Conservation (phyloP, 2,888 invertebrate genomes). For the Acanthosepion lycidas region DNA sequence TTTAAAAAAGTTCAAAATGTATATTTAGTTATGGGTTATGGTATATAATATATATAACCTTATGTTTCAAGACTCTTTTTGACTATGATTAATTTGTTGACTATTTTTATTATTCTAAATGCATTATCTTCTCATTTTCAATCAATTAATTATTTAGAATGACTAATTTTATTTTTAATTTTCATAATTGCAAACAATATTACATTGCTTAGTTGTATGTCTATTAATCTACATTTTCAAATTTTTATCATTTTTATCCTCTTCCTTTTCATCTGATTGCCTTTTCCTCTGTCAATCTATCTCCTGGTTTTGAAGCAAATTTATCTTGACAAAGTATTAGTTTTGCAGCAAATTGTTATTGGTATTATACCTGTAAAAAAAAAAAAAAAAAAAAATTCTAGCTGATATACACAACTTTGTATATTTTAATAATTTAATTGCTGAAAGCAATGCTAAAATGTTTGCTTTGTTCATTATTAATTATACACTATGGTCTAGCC, state of each 20-base stretch:
- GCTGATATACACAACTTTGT: neutral
- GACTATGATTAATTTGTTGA: neutral
- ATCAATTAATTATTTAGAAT: too few species aligned
- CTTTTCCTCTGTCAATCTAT: neutral
- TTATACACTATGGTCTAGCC: too few species aligned
- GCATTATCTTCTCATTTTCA: neutral
- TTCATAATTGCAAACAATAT: neutral
- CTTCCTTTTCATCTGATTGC: neutral
- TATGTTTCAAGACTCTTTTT: neutral
- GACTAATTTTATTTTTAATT: too few species aligned
- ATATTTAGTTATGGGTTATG: too few species aligned
- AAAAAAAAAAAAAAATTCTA: neutral
- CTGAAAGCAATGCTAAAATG: neutral
- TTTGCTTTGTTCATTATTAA: too few species aligned
- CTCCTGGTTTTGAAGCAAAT: neutral
- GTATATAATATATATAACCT: too few species aligned
- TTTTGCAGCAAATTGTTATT: neutral
- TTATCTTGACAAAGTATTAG: neutral
- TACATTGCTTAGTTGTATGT: neutral
- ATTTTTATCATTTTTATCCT: neutral
- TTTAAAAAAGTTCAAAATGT: too few species aligned
- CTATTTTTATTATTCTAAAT: neutral
- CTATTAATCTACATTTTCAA: neutral
- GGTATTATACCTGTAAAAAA: neutral
- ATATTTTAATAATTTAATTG: neutral